These are phyloP conservation scores for Apostichopus californicus DNA, from an alignment of 35 echinoderm and acorn worm genomes.

Conservation along the genomic window DNA sequence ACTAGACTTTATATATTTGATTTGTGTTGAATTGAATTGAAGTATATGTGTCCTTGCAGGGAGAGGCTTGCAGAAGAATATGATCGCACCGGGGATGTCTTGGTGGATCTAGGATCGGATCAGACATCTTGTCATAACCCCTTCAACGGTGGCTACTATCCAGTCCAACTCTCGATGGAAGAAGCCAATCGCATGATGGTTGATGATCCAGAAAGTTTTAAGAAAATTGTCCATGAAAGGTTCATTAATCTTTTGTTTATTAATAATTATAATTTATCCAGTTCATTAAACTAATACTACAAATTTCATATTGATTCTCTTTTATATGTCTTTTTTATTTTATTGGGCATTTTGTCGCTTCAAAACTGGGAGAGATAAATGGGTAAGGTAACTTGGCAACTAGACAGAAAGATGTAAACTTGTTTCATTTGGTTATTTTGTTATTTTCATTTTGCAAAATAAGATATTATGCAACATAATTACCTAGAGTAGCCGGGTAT, in stretches of 20 bases:
- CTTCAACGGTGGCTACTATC: slow-evolving; percentile 97
- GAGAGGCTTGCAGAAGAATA: slow-evolving; percentile 79
- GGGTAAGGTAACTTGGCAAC: too few species aligned
- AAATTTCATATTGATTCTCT: neutral
- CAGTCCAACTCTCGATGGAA: slow-evolving; percentile 87
- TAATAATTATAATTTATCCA: too few species aligned
- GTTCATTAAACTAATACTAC: neutral
- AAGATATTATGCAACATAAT: too few species aligned
- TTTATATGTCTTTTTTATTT: too few species aligned
- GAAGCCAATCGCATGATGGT: slow-evolving; percentile 87
- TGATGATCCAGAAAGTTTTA: slow-evolving; percentile 70
- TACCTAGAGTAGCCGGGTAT: too few species aligned
- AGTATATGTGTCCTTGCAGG: slow-evolving; percentile 60
- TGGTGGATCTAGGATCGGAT: slow-evolving; percentile 92
- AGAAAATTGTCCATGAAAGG: slow-evolving; percentile 91
- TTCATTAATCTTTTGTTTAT: neutral
- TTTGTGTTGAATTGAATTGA: neutral
- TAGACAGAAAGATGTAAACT: too few species aligned
- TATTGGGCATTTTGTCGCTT: too few species aligned
- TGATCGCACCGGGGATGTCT: slow-evolving; percentile 84
- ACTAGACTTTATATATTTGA: neutral
- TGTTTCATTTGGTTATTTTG: too few species aligned
- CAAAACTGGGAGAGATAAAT: too few species aligned
- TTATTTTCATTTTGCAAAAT: too few species aligned
- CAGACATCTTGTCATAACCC: slow-evolving; percentile 99